Evolutionary conservation across 2,797 vertebrate genomes (phyloP), one percentile per base, ranked within the genome.

Genomic region (Antennarius maculatus): DNA sequence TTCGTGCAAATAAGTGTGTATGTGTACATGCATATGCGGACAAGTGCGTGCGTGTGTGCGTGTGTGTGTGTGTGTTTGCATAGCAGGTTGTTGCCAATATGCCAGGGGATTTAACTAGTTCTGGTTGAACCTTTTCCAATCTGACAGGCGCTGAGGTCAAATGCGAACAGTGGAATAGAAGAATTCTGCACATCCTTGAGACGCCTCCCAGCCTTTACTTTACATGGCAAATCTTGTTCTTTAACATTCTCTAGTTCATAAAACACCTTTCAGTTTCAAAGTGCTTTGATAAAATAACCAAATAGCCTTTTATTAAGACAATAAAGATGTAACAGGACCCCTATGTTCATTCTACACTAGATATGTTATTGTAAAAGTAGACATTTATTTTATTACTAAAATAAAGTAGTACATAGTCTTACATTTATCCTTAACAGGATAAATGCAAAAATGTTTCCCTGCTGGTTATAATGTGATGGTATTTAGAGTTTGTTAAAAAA

Each of bases 61-160:
- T 17, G 41, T 18, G 28, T 43, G 66, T 18, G 4, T 11, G 10
- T 8, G 51, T 23, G 23, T 23, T 23, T 23, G 23, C 23, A 2
- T 23, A 23, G 23, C 23, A 64, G 17, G 57, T 54, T 27, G 50
- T 62, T 64, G 63, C 66, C 73, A 48, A 1, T 28, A 53, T 73
- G 62, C 65, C 9, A 34, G 49, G 71, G 46, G 66, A 75, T 55
- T 79, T 64, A 74, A 59, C 45, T 54, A 60, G 66, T 62, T 79
- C 54, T 85, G 77, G 85, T 86, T 87, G 31, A 34, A 34, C 31
- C 31, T 34, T 34, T 34, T 34, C 31, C 85, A 86, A 58, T 63
- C 47, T 47, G 71, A 56, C 84, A 86, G 85, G 75, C 84, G 82
- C 83, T 80, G 78, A 81, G 81, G 81, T 84, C 79, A 76, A 66